These are phyloP conservation scores for Tylochromis polylepis DNA, from an alignment of 2,113 vertebrate species.

Conservation along the genomic window DNA sequence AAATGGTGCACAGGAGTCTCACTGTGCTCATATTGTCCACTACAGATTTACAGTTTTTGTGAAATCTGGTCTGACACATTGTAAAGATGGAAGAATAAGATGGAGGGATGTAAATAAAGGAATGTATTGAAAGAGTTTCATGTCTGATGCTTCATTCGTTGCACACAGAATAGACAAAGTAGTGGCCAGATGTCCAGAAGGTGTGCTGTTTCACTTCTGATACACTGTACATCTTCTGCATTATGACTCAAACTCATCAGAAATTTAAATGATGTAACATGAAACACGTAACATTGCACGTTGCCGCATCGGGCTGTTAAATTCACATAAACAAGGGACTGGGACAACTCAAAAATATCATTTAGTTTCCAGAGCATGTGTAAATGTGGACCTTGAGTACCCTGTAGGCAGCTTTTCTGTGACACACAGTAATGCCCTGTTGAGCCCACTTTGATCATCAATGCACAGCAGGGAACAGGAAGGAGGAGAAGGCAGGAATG, in stretches of 20 bases:
- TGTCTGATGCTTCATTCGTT: constrained; percentile 16
- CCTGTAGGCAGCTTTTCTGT: constrained; percentile 36
- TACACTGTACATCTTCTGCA: not conserved
- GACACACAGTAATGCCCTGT: constrained; percentile 36
- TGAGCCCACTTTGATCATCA: constrained; percentile 46
- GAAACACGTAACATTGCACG: not conserved
- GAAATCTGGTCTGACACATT: constrained; percentile 40
- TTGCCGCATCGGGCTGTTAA: not conserved
- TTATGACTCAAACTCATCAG: not conserved
- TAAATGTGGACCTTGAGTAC: not conserved
- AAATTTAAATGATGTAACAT: not conserved
- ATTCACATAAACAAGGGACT: not conserved
- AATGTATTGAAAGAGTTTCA: constrained; percentile 56
- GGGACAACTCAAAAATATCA: not conserved
- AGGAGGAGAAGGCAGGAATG: not conserved
- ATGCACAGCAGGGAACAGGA: constrained; percentile 19
- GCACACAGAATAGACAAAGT: not conserved
- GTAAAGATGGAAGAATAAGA: constrained; percentile 33
- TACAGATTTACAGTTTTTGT: constrained; percentile 19
- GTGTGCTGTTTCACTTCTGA: not conserved
- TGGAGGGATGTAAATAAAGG: constrained; percentile 76
- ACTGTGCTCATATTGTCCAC: not conserved
- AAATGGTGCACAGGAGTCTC: not conserved
- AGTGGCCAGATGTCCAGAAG: not conserved
- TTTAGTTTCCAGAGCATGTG: not conserved